Conservation (phyloP, 2,797 vertebrate species). For the Danio albolineatus region DNA sequence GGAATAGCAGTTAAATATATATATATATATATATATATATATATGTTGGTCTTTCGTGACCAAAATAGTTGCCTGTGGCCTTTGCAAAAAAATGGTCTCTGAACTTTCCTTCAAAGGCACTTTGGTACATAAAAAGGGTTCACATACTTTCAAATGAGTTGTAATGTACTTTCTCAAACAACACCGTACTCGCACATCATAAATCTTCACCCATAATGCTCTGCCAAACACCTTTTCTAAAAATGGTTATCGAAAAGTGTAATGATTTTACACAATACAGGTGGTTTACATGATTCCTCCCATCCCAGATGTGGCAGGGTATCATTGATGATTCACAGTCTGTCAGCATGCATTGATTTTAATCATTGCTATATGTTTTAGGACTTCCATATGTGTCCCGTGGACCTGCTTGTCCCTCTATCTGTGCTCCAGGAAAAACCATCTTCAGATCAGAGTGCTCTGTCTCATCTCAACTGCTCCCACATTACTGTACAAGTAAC, state of each 20-base stretch:
- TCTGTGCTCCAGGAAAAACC: conserved; percentile 64
- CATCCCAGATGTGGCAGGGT: conserved; percentile 46
- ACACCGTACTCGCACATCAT: neutral
- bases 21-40: too few species aligned
- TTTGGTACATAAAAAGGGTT: neutral
- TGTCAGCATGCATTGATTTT: conserved; percentile 71
- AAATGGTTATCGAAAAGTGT: conserved; percentile 67
- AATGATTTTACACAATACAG: conserved; percentile 73
- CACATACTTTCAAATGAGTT: neutral
- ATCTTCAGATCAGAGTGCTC: conserved; percentile 73
- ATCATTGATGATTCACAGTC: conserved; percentile 70
- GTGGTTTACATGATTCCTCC: conserved; percentile 72
- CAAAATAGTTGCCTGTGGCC: too few species aligned
- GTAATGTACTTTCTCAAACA: conserved; percentile 16
- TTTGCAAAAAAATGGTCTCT: too few species aligned
- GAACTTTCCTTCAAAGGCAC: too few species aligned
- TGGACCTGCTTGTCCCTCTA: conserved; percentile 43
- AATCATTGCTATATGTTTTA: conserved; percentile 77
- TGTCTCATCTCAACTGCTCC: conserved; percentile 66
- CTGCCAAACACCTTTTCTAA: conserved; percentile 57
- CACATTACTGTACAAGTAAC: conserved; percentile 72
- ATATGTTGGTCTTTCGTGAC: neutral
- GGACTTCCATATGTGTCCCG: conserved; percentile 70
- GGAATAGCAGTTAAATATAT: too few species aligned
- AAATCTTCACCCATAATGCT: conserved; percentile 8